Evolutionary conservation across 2,113 vertebrate species (phyloP).

Genomic region (Irena cyanogastra): DNA sequence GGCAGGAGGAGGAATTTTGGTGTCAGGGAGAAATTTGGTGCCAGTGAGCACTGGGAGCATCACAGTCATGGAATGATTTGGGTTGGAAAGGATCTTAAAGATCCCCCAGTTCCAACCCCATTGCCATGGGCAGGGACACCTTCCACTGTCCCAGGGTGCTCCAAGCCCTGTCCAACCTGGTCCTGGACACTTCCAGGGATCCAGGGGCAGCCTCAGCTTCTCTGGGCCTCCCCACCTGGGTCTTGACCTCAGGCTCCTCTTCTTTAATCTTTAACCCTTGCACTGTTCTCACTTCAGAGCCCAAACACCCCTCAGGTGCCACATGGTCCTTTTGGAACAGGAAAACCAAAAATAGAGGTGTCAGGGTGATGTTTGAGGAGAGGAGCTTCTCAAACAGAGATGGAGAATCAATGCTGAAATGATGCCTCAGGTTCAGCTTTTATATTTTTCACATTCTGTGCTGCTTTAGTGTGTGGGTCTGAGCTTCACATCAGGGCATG

Average conservation of each 20-base stretch:
- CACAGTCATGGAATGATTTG: neutral
- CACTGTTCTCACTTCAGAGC: neutral
- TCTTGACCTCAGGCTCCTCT: neutral
- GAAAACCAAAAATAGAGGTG: neutral
- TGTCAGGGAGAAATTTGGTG: fast-evolving
- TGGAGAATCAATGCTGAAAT: neutral
- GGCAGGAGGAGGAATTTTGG: neutral
- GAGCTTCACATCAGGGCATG: neutral
- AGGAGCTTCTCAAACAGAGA: neutral
- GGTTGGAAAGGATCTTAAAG: neutral
- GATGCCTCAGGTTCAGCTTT: neutral
- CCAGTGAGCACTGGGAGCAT: fast-evolving
- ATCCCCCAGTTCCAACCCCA: too few relatives aligned
- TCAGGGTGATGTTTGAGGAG: neutral
- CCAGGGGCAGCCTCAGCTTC: neutral
- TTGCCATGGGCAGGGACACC: neutral
- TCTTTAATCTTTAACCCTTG: neutral
- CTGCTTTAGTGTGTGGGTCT: neutral
- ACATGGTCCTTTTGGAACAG: fast-evolving
- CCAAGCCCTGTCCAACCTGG: neutral
- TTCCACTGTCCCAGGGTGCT: fast-evolving
- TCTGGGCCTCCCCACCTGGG: fast-evolving
- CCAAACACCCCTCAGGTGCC: neutral
- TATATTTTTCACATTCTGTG: neutral
- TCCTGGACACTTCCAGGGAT: neutral